Evolutionary conservation across 1,140 invertebrate genomes (phyloP).

Genomic region (Globodera ellingtonae): DNA sequence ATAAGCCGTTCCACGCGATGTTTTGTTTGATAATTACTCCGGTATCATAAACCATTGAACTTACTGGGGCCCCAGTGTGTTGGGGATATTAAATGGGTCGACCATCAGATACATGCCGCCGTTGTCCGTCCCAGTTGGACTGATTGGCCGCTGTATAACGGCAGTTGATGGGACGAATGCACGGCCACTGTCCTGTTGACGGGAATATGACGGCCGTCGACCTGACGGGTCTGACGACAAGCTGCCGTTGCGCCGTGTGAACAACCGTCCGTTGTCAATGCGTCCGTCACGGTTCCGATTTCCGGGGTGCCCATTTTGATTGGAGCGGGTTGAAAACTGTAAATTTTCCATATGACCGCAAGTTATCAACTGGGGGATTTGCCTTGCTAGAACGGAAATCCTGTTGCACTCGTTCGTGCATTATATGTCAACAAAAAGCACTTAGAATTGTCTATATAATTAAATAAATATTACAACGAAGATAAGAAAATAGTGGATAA

Average conservation of each 20-base stretch:
- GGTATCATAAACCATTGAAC: neutral
- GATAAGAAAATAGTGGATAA: neutral
- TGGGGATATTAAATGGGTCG: neutral
- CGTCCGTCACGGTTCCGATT: neutral
- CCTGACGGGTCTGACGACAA: neutral
- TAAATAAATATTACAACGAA: neutral
- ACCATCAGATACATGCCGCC: neutral
- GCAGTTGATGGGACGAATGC: neutral
- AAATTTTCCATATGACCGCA: neutral
- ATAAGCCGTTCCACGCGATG: too few species aligned
- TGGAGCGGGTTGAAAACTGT: neutral
- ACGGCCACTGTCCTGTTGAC: neutral
- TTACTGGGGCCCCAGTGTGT: neutral
- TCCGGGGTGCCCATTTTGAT: neutral
- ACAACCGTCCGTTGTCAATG: neutral
- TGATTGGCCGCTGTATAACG: neutral
- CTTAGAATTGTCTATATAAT: neutral
- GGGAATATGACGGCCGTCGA: neutral
- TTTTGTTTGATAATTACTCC: too few species aligned
- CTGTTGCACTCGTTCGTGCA: neutral
- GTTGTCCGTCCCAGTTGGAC: neutral
- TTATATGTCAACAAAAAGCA: neutral
- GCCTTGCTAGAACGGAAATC: neutral
- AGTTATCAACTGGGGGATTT: neutral
- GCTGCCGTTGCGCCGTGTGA: neutral